Evolutionary conservation across 2,797 vertebrate genomes (phyloP).

Genomic region (Distichodus sexfasciatus): DNA sequence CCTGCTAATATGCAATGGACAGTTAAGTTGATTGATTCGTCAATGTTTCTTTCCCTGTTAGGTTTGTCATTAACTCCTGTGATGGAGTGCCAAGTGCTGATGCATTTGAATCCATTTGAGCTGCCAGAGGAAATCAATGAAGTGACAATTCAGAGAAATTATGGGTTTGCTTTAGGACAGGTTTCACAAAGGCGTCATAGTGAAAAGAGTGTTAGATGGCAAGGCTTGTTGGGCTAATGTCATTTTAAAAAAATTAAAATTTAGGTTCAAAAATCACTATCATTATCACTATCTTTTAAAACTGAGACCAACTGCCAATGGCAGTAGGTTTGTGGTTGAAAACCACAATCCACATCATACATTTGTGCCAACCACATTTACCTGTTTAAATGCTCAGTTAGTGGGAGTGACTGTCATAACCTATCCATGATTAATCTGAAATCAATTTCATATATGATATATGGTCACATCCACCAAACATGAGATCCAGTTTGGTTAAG

Average conservation of each 20-base stretch:
- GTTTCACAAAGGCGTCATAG: not conserved
- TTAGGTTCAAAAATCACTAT: too few species aligned
- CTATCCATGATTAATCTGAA: too few species aligned
- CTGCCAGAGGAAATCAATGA: constrained; percentile 2
- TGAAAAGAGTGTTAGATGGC: not conserved
- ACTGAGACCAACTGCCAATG: too few species aligned
- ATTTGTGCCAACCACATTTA: too few species aligned
- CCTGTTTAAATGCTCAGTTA: too few species aligned
- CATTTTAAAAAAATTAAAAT: not conserved
- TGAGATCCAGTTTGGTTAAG: too few species aligned
- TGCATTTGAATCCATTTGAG: not conserved
- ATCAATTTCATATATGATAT: too few species aligned
- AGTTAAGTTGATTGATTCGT: constrained; percentile 15
- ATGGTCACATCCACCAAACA: too few species aligned
- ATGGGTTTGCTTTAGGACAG: not conserved
- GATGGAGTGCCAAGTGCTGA: not conserved
- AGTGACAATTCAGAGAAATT: constrained; percentile 5
- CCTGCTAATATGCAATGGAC: constrained; percentile 5
- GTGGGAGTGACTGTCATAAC: too few species aligned
- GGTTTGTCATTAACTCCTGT: constrained; percentile 36
- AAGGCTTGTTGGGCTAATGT: not conserved
- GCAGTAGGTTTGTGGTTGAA: too few species aligned
- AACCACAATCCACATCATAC: too few species aligned
- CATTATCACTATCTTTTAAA: too few species aligned
- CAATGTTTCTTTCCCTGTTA: constrained; percentile 4